Percentiles rank a stretch among this genome's conserved stretches.
Evolutionary conservation across 2,888 invertebrate genomes (phyloP).

Genomic region (Encarsia formosa): DNA sequence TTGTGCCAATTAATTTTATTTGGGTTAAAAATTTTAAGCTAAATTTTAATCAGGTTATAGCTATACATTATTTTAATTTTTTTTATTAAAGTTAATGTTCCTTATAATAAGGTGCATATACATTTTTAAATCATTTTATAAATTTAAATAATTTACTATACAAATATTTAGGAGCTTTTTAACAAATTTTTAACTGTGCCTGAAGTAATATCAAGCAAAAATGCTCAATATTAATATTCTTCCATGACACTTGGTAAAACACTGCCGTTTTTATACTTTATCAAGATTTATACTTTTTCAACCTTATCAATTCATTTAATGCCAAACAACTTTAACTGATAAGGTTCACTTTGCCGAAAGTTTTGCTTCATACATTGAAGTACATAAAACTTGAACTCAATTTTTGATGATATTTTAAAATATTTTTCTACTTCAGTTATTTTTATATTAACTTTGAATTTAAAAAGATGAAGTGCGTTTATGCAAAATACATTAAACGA

Average conservation of each 20-base stretch:
- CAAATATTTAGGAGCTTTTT: not conserved
- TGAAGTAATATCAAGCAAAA: conserved; percentile 8
- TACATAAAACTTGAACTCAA: conserved; percentile 27
- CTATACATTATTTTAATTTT: conserved; percentile 1
- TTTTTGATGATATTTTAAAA: conserved; percentile 12
- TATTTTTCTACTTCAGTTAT: conserved; percentile 22
- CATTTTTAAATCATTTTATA: conserved; percentile 10
- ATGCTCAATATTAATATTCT: conserved; percentile 11
- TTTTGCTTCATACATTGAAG: conserved; percentile 23
- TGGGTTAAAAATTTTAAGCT: conserved; percentile 16
- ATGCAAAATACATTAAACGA: conserved; percentile 15
- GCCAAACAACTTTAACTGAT: conserved; percentile 18
- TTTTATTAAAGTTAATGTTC: not conserved
- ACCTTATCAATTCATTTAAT: conserved; percentile 6
- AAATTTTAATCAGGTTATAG: conserved; percentile 17
- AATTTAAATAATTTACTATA: conserved; percentile 16
- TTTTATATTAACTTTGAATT: conserved; percentile 20
- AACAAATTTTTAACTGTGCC: conserved; percentile 4
- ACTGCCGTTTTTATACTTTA: conserved; percentile 8
- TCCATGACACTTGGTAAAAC: conserved; percentile 15
- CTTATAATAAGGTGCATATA: conserved; percentile 4
- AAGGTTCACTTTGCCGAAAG: conserved; percentile 13
- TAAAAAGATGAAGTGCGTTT: conserved; percentile 11
- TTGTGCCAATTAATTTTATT: conserved; percentile 28
- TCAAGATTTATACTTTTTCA: not conserved